Percentiles rank a stretch among this genome's conserved stretches.
Conservation (phyloP, 2,113 vertebrate genomes). For the Grammomys surdaster region DNA sequence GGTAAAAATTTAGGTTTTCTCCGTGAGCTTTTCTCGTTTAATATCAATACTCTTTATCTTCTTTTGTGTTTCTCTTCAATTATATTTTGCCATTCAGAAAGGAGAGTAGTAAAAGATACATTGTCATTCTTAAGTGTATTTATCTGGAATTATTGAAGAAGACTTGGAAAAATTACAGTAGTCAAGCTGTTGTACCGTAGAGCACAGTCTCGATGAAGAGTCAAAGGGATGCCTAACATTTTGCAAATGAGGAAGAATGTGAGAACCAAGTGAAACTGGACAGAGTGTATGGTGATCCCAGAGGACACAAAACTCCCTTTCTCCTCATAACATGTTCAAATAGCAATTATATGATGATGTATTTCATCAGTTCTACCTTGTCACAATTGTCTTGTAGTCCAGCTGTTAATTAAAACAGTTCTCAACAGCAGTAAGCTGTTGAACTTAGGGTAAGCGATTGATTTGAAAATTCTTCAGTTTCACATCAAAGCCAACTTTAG, state of each 20-base stretch:
- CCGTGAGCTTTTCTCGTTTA: not conserved
- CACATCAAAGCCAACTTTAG: not conserved
- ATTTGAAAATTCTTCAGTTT: not conserved
- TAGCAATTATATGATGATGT: conserved; percentile 79
- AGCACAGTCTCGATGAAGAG: conserved; percentile 12
- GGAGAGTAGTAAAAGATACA: not conserved
- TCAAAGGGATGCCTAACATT: conserved; percentile 42
- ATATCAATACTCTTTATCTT: not conserved
- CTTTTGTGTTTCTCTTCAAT: not conserved
- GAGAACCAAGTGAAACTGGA: conserved; percentile 72
- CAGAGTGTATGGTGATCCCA: conserved; percentile 64
- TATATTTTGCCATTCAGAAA: not conserved
- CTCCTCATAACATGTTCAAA: conserved; percentile 73
- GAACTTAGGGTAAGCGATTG: conserved; percentile 66
- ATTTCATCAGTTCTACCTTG: conserved; percentile 69
- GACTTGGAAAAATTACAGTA: not conserved
- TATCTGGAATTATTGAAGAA: not conserved
- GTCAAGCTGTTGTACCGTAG: not conserved
- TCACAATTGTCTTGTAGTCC: conserved; percentile 71
- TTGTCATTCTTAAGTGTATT: not conserved
- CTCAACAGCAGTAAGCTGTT: conserved; percentile 75
- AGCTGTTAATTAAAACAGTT: conserved; percentile 83
- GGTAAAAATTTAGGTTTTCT: not conserved
- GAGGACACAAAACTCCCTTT: conserved; percentile 74
- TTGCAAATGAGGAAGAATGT: conserved; percentile 49